A percentile compares a stretch with the other conserved stretches of the same genome.
phyloP scores from a whole-genome alignment of 2,797 vertebrate genomes.

The Diglossa cyanea region DNA sequence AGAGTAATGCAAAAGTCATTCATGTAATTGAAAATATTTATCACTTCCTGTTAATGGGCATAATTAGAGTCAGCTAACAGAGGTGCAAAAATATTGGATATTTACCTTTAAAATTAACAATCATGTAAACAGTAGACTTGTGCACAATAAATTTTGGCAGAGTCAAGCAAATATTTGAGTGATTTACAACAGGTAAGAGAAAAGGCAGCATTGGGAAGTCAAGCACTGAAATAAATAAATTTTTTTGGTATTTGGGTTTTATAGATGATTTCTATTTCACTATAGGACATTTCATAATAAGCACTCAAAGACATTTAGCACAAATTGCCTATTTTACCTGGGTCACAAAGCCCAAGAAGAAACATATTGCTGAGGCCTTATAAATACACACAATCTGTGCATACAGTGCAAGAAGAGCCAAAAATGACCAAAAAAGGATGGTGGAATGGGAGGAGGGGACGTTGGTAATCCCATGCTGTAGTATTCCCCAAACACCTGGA shows the following conservation, averaged over 20 bases:
- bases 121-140: background rate
- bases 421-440: background rate
- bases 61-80: background rate
- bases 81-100: background rate
- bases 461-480: background rate
- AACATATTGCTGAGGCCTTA: background rate
- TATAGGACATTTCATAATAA: background rate
- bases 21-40: background rate
- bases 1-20: background rate
- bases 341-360: background rate
- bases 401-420: background rate
- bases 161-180: background rate
- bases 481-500: background rate
- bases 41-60: background rate
- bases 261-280: conserved; percentile 21
- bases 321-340: background rate
- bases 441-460: background rate
- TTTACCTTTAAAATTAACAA: background rate
- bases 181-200: background rate
- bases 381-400: background rate
- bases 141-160: background rate
- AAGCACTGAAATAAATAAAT: background rate
- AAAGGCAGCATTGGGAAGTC: conserved; percentile 25
- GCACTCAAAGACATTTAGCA: background rate
- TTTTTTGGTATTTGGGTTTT: background rate